These are phyloP conservation scores for Scatophagus argus DNA, from an alignment of 2,113 vertebrate genomes.

Conservation along the genomic window DNA sequence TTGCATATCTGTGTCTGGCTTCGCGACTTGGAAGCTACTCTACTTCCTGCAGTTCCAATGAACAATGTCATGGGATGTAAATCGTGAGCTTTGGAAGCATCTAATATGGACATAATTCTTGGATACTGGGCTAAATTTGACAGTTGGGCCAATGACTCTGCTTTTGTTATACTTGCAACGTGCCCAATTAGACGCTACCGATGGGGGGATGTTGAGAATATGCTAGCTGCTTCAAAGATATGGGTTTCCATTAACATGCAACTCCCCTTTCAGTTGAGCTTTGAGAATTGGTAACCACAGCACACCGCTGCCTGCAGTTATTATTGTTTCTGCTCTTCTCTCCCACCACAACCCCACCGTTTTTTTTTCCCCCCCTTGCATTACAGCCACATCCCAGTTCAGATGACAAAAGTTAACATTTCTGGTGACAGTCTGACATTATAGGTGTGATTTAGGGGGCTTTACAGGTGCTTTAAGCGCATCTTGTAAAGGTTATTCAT, in stretches of 20 bases:
- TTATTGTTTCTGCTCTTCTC: constrained; percentile 24
- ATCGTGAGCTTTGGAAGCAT: background rate
- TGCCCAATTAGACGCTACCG: constrained; percentile 31
- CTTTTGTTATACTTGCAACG: constrained; percentile 3
- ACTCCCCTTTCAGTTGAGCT: constrained; percentile 12
- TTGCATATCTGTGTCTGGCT: background rate
- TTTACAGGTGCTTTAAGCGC: background rate
- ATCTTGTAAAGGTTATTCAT: constrained; percentile 28
- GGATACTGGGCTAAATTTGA: background rate
- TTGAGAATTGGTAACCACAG: constrained; percentile 15
- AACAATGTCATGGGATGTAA: background rate
- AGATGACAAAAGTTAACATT: constrained; percentile 26
- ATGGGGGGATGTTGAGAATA: background rate
- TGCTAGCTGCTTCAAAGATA: constrained; percentile 36
- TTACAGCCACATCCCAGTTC: background rate
- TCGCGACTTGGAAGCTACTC: too few species aligned
- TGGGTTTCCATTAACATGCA: constrained; percentile 18
- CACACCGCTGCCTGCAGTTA: constrained; percentile 33
- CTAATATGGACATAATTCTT: background rate
- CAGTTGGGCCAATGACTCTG: background rate
- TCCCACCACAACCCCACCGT: background rate
- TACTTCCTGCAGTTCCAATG: background rate
- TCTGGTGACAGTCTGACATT: constrained; percentile 11
- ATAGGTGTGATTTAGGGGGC: constrained; percentile 13
- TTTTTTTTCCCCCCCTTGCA: background rate